Conservation (phyloP, 2,797 vertebrate genomes). For the Falco columbarius region DNA sequence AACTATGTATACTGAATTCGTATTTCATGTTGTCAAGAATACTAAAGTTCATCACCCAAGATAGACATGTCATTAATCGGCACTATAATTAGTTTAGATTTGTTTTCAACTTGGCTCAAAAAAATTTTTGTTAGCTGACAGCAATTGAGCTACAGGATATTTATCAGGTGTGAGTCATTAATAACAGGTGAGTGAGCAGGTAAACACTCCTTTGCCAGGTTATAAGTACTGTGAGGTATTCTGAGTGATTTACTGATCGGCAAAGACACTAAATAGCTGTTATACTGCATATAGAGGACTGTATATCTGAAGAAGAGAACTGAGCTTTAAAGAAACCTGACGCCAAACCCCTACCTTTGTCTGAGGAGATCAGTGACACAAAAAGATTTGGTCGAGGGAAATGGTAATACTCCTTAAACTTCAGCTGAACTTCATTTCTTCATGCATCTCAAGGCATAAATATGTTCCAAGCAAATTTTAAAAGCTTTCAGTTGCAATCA, state of each 20-base stretch:
- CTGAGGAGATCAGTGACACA: not conserved
- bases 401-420: slow-evolving; percentile 56
- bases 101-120: not conserved
- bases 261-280: not conserved
- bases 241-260: not conserved
- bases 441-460: slow-evolving; percentile 50
- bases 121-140: not conserved
- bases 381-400: not conserved
- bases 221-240: not conserved
- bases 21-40: not conserved
- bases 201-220: not conserved
- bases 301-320: not conserved
- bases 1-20: not conserved
- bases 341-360: not conserved
- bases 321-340: not conserved
- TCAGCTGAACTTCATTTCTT: slow-evolving; percentile 64
- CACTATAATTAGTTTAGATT: not conserved
- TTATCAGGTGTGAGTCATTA: not conserved
- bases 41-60: not conserved
- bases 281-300: not conserved
- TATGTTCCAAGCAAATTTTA: slow-evolving; percentile 69
- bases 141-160: not conserved
- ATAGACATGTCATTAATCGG: not conserved
- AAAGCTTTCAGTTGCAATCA: slow-evolving; percentile 73
- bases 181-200: not conserved